Percentiles rank a stretch among this genome's conserved stretches.
Conservation (phyloP, 2,113 vertebrate species). For the Guaruba guarouba region DNA sequence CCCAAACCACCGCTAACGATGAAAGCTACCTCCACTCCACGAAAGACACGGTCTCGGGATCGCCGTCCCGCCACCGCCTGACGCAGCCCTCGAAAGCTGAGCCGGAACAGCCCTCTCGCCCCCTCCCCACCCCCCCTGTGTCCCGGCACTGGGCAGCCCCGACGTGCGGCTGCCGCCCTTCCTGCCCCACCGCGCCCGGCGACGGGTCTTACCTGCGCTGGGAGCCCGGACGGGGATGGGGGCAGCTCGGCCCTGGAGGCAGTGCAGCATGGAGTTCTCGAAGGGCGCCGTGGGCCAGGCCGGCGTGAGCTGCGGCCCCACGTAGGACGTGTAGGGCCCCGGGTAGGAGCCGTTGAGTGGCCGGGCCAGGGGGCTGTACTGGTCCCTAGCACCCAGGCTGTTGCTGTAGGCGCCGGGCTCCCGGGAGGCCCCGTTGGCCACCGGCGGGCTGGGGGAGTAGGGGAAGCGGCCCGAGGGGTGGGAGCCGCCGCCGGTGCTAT, state of each 20-base stretch:
- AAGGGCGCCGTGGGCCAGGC: slow-evolving; percentile 89
- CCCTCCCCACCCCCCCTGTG: no score
- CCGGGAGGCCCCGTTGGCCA: slow-evolving; percentile 84
- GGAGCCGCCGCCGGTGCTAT: slow-evolving; percentile 75
- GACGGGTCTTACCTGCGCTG: slow-evolving; percentile 82
- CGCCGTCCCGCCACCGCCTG: not conserved
- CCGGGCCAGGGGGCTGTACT: slow-evolving; percentile 86
- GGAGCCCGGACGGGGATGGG: slow-evolving; percentile 87
- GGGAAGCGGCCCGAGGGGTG: slow-evolving; percentile 87
- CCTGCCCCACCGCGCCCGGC: not conserved
- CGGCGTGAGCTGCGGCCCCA: slow-evolving; percentile 85
- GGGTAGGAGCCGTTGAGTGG: slow-evolving; percentile 88
- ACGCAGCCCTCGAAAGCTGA: not conserved
- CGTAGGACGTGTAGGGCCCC: slow-evolving; percentile 88
- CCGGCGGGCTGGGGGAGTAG: slow-evolving; percentile 89
- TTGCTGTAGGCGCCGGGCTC: slow-evolving; percentile 75
- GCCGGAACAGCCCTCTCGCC: not conserved
- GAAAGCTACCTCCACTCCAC: not conserved
- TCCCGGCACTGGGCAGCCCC: not conserved
- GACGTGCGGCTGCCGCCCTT: not conserved
- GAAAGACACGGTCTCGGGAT: fast-evolving
- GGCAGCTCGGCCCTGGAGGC: slow-evolving; percentile 85
- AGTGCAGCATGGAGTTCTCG: slow-evolving; percentile 94
- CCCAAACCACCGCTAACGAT: not conserved
- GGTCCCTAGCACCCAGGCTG: slow-evolving; percentile 85